Base-by-base conservation (phyloP, 2,888 invertebrate genomes). In the Endomychus coccineus region DNA sequence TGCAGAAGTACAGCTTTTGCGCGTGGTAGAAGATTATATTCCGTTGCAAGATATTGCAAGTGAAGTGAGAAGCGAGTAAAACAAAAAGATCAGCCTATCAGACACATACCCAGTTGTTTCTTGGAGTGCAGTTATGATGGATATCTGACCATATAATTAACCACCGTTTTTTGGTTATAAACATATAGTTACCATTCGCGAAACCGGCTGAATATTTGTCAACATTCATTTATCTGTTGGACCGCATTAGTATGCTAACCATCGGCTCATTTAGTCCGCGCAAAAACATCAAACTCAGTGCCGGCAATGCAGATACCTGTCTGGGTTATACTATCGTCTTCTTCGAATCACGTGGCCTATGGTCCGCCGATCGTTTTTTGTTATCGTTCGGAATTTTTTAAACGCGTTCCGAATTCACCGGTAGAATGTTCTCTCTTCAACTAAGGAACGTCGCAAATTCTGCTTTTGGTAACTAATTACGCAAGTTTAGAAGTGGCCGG, bases 391-490 rank as follows among this genome's bases (percentile, higher is more conserved):
- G 42, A 34, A 42, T 48, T 50, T 48, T 48, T 46, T 46, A 39
- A 40, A 43, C 40, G 43, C 36, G 14, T 33, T 33, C 32, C 39
- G 28, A 40, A 17, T 5, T 17, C 17, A 22, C 27, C 23, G 35
- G 24, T 31, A n/a, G 34, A 19, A 19, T 32, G 25, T 15, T 27
- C 15, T 3, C 23, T 16, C 27, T 24, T 38, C n/a, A n/a, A 39
- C 36, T 38, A 23, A 43, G 54, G 59, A 56, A 61, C 58, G 54
- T 52, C 47, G 52, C 46, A 49, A 52, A 55, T 56, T 55, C 54
- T 56, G 56, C 59, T 61, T 61, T 61, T 55, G 55, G 58, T 48
- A 54, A 54, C 58, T 61, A 63, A 62, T 62, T 63, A 63, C 56
- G 59, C 59, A 61, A 59, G 9, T 15, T 4, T 23, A 17, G 24